Conservation (phyloP, 2,888 invertebrate genomes). For the Stegophylla sp. region DNA sequence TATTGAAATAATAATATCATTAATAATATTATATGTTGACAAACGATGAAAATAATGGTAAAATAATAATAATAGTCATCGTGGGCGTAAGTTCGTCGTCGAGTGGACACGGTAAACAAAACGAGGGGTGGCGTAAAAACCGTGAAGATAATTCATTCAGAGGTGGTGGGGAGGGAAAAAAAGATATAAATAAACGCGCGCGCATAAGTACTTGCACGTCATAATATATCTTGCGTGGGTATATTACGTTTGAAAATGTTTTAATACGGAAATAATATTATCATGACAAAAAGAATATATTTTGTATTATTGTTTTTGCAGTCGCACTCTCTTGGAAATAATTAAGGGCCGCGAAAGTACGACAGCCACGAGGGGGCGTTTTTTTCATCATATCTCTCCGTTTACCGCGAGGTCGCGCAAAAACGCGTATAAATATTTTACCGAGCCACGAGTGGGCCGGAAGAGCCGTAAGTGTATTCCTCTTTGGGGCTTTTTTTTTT, state of each 20-base stretch:
- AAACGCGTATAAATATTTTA: background rate
- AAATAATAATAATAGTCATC: too few relatives aligned
- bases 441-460: background rate
- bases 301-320: too few relatives aligned
- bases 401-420: background rate
- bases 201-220: background rate
- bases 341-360: background rate
- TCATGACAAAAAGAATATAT: background rate
- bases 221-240: background rate
- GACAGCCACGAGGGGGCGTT: background rate
- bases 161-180: background rate
- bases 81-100: too few relatives aligned
- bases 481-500: too few relatives aligned
- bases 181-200: background rate
- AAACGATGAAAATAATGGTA: too few relatives aligned
- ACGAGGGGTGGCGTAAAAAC: background rate
- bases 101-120: background rate
- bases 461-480: too few relatives aligned
- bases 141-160: background rate
- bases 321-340: background rate
- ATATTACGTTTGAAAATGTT: slow-evolving; percentile 5
- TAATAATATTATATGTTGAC: too few relatives aligned
- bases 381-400: background rate
- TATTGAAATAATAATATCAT: too few relatives aligned
- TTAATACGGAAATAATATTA: background rate